Conservation (phyloP, 2,797 vertebrate genomes). For the Danionella dracula region DNA sequence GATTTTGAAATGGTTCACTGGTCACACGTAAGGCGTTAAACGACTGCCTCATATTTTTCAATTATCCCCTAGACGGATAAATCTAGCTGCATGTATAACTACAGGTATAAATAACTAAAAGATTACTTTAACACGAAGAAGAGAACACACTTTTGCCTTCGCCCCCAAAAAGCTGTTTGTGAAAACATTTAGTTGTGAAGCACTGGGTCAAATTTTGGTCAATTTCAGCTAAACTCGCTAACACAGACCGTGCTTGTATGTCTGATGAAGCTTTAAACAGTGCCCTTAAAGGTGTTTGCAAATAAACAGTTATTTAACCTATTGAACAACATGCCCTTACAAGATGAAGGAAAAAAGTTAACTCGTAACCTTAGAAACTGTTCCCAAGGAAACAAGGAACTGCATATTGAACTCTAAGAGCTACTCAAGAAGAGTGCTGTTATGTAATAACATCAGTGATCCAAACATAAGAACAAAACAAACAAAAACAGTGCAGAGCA, state of each 20-base stretch:
- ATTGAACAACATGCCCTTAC: conserved; percentile 25
- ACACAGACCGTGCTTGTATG: no score
- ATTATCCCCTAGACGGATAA: neutral
- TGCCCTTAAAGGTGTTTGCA: neutral
- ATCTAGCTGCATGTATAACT: neutral
- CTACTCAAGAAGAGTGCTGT: neutral
- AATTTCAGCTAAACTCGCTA: no score
- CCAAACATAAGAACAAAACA: neutral
- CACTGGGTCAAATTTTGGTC: conserved; percentile 37
- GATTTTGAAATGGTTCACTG: conserved; percentile 30
- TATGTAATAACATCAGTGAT: conserved; percentile 10
- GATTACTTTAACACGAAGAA: conserved; percentile 25
- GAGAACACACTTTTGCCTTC: neutral
- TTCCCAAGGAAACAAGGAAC: conserved; percentile 56
- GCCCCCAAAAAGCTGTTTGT: conserved; percentile 27
- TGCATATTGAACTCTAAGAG: conserved; percentile 19
- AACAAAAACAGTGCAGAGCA: neutral
- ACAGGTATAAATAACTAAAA: neutral
- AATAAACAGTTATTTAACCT: conserved; percentile 14
- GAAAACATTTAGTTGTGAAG: conserved; percentile 39
- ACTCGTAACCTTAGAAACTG: conserved; percentile 56
- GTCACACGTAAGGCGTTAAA: conserved; percentile 16
- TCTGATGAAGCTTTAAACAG: neutral
- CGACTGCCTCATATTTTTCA: conserved; percentile 14
- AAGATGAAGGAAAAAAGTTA: conserved; percentile 40